Base-by-base conservation (phyloP, 2,797 vertebrate species). In the Fundulus diaphanus region DNA sequence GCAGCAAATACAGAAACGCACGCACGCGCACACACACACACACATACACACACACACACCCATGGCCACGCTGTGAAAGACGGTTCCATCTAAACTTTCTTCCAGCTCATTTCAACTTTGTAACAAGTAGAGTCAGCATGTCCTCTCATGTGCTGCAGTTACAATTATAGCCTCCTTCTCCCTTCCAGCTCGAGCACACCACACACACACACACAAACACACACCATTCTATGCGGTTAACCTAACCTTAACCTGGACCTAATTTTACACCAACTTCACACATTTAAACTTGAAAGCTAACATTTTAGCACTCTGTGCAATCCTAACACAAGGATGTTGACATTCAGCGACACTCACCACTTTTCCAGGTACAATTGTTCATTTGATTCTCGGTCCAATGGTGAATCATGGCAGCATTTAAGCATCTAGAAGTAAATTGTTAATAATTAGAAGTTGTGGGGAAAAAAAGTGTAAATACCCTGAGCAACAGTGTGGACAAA, bases 31-130 rank as follows among this genome's bases (percentile, higher is more conserved):
- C n/a, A 12, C 51, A 52, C 22, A 2, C 49, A 11, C 51, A n/a
- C 52, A 52, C 51, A 22, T 63, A n/a, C 46, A 71, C 56, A n/a
- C 16, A 61, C 27, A 74, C 16, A 54, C 70, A 24, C 18, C 52
- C 66, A 78, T 29, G 33, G 5, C 6, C 24, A 52, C 40, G 71
- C 42, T 46, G 51, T 72, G 54, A 74, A 48, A 79, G 76, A 80
- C 73, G 79, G 73, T 81, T 87, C 77, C 71, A 85, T 87, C 81
- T 84, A 61, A 72, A 76, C 3, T 87, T 88, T 86, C 83, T 77
- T 82, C 65, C 33, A 87, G 68, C 82, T 88, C 82, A 86, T 91
- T 88, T 77, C 74, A 84, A 87, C 81, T 83, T 82, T 82, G 65
- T 85, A 89, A 86, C 73, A 79, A 86, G 86, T 68, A 70, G 68